Conservation (phyloP, 2,888 invertebrate genomes). For the Phaonia tiefii region DNA sequence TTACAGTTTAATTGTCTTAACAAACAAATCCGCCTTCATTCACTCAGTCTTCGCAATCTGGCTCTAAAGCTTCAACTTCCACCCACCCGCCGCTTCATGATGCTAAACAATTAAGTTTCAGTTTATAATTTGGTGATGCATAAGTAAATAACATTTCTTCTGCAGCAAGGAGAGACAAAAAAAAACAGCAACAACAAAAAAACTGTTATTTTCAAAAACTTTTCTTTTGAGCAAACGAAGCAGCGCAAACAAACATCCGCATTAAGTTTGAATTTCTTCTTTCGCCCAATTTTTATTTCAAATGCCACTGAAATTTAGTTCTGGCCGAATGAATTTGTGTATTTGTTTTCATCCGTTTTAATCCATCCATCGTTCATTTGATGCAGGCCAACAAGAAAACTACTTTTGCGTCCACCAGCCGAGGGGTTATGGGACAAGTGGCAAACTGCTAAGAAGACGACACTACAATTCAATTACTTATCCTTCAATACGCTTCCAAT, state of each 20-base stretch:
- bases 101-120: slow-evolving; percentile 34
- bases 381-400: slow-evolving; percentile 44
- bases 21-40: slow-evolving; percentile 19
- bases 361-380: slow-evolving; percentile 58
- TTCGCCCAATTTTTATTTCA: not conserved
- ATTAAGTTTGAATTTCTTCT: not conserved
- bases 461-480: slow-evolving; percentile 59
- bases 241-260: slow-evolving; percentile 8
- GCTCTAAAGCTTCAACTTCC: not conserved
- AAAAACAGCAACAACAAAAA: not conserved
- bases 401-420: not conserved
- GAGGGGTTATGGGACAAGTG: slow-evolving; percentile 13
- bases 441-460: slow-evolving; percentile 25
- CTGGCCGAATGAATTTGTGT: not conserved
- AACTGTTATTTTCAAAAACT: slow-evolving; percentile 43
- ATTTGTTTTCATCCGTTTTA: slow-evolving; percentile 40
- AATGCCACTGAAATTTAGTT: slow-evolving; percentile 15
- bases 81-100: not conserved
- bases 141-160: slow-evolving; percentile 61
- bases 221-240: slow-evolving; percentile 46
- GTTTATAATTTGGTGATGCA: slow-evolving; percentile 63
- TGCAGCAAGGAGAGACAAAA: slow-evolving; percentile 13
- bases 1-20: slow-evolving; percentile 51
- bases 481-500: slow-evolving; percentile 49
- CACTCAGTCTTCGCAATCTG: not conserved